A percentile compares a stretch with the other conserved stretches of the same genome.
phyloP scores from a whole-genome alignment of 2,888 invertebrate species.

The Ptilodon capucinus region DNA sequence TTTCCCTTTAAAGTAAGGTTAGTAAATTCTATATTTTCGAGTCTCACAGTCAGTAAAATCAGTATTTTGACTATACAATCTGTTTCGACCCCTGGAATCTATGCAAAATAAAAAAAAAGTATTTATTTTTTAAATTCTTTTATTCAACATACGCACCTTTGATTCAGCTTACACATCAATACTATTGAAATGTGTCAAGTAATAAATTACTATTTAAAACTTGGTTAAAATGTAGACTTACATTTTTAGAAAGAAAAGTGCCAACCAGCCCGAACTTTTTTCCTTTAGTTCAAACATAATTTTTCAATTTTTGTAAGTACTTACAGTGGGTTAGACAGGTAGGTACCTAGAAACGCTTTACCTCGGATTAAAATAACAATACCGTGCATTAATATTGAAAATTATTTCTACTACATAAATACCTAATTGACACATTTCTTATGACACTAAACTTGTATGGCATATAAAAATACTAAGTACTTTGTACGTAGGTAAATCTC shows the following conservation, averaged over 20 bases:
- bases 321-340: background rate
- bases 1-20: too few species aligned
- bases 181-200: conserved; percentile 43
- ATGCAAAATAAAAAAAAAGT: background rate
- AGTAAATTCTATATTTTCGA: too few species aligned
- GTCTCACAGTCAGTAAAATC: too few species aligned
- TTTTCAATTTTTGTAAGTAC: background rate
- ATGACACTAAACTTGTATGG: conserved; percentile 42
- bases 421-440: conserved; percentile 33
- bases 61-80: too few species aligned
- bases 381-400: conserved; percentile 3
- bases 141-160: conserved; percentile 63
- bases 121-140: conserved; percentile 16
- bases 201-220: background rate
- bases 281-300: background rate
- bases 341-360: too few species aligned
- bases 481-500: conserved; percentile 68
- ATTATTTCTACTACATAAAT: conserved; percentile 13
- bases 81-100: background rate
- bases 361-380: too few species aligned
- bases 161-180: conserved; percentile 65
- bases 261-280: background rate
- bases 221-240: background rate
- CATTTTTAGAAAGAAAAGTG: background rate
- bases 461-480: conserved; percentile 59